Evolutionary conservation across 2,888 invertebrate species (phyloP).

Genomic region (Lycocerus yunnanus): DNA sequence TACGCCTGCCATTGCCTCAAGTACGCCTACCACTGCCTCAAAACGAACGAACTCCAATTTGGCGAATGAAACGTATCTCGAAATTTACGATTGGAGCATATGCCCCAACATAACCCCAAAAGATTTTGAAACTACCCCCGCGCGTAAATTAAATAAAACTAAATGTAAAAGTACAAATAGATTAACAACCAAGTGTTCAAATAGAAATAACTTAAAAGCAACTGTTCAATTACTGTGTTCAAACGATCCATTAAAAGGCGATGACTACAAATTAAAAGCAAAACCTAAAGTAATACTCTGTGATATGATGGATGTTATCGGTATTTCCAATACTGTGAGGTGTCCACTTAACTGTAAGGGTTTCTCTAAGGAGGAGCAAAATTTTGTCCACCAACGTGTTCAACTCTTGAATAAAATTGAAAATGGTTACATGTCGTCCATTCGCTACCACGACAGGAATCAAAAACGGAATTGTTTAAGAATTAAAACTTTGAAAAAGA

Average conservation of each 20-base stretch:
- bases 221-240: not conserved
- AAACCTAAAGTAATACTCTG: slow-evolving; percentile 28
- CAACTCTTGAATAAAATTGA: not conserved
- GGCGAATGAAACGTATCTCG: slow-evolving; percentile 24
- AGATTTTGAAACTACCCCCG: not conserved
- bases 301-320: slow-evolving; percentile 22
- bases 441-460: not conserved
- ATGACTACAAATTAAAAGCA: slow-evolving; percentile 31
- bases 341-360: not conserved
- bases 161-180: not conserved
- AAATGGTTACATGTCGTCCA: not conserved
- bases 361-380: not conserved
- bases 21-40: too few relatives aligned
- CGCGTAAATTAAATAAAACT: not conserved
- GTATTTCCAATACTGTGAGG: slow-evolving; percentile 12
- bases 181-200: not conserved
- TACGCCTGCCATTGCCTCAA: too few relatives aligned
- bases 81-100: slow-evolving; percentile 27
- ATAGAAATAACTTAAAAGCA: not conserved
- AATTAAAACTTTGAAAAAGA: not conserved
- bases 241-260: not conserved
- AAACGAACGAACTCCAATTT: not conserved
- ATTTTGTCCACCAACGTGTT: not conserved
- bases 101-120: not conserved
- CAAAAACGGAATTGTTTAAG: not conserved